Evolutionary conservation across 2,113 vertebrate genomes (phyloP).

Genomic region (Chionodraco myersi): DNA sequence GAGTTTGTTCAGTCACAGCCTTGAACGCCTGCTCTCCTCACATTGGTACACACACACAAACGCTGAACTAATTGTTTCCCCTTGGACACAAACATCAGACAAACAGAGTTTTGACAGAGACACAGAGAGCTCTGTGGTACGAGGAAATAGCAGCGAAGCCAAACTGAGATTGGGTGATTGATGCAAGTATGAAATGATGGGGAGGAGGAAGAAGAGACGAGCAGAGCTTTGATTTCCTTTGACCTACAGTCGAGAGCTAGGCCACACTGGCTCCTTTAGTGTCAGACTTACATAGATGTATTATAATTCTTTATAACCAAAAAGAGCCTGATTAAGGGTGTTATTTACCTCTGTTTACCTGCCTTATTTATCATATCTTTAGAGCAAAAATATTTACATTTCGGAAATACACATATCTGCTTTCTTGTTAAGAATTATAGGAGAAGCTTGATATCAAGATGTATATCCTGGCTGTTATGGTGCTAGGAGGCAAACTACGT

Average conservation of each 20-base stretch:
- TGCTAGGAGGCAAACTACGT: not conserved
- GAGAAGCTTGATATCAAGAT: not conserved
- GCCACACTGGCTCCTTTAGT: constrained; percentile 15
- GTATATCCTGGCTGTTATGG: no score
- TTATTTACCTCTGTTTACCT: not conserved
- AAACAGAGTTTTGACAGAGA: constrained; percentile 59
- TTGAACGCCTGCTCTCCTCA: constrained; percentile 63
- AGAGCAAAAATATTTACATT: not conserved
- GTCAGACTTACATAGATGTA: not conserved
- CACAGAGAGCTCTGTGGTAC: constrained; percentile 49
- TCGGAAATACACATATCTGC: not conserved
- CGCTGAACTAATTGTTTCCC: constrained; percentile 74
- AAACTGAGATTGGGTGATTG: constrained; percentile 52
- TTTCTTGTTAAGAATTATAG: not conserved
- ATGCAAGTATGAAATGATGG: constrained; percentile 35
- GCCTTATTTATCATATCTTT: not conserved
- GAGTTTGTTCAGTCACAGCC: constrained; percentile 68
- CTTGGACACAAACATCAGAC: constrained; percentile 68
- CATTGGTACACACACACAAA: constrained; percentile 40
- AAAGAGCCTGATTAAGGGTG: not conserved
- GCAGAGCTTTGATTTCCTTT: constrained; percentile 2
- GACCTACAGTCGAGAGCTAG: constrained; percentile 40
- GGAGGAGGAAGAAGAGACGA: constrained; percentile 1
- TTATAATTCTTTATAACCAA: not conserved
- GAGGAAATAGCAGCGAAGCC: constrained; percentile 39